Conservation (phyloP, 2,113 vertebrate species). For the Crotalus viridis region DNA sequence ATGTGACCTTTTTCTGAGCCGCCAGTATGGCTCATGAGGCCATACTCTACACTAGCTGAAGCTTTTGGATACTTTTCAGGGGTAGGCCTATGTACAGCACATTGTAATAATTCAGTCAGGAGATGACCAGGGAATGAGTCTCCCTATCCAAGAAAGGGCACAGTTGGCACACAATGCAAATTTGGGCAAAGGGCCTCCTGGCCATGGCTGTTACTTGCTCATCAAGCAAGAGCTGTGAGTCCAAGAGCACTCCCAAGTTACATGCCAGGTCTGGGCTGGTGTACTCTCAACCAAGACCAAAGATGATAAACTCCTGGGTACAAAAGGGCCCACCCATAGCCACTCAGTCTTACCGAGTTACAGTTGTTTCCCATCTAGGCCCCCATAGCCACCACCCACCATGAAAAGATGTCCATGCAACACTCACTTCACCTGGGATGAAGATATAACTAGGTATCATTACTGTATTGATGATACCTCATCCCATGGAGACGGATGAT, state of each 20-base stretch:
- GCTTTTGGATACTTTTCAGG: not conserved
- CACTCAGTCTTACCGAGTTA: not conserved
- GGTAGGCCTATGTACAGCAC: not conserved
- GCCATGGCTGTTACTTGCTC: too few species aligned
- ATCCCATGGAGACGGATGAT: not conserved
- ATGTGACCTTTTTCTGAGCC: not conserved
- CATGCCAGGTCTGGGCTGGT: too few species aligned
- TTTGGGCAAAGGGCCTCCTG: not conserved
- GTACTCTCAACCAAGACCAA: too few species aligned
- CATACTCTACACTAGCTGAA: not conserved
- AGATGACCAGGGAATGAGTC: not conserved
- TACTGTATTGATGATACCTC: not conserved
- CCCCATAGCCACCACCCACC: not conserved
- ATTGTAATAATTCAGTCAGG: not conserved
- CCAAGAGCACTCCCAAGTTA: too few species aligned
- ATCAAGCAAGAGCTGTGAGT: too few species aligned
- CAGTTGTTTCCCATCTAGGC: not conserved
- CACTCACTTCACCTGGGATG: not conserved
- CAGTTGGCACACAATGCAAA: not conserved
- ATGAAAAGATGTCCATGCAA: not conserved
- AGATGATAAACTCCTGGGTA: too few species aligned
- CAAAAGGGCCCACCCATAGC: not conserved
- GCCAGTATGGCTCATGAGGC: fast-evolving
- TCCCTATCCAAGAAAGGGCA: not conserved
- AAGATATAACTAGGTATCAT: not conserved